Percentiles rank a stretch among this genome's conserved stretches.
phyloP scores from a whole-genome alignment of 2,888 invertebrate species.

The Apeira syringaria region DNA sequence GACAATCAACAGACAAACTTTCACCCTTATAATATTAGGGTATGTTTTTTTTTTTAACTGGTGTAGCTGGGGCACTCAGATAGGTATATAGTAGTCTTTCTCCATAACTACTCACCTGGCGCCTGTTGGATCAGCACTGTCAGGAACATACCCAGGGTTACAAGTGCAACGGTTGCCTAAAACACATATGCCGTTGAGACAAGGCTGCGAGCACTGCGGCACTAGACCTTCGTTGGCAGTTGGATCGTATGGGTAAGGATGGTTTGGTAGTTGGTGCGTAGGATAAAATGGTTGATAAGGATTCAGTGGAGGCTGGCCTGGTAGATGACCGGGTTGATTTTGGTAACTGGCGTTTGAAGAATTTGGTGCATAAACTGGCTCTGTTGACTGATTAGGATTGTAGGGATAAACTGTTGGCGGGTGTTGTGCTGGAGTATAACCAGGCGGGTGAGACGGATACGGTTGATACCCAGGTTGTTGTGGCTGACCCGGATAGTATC shows the following conservation, averaged over 20 bases:
- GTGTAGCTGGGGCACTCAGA: too few relatives aligned
- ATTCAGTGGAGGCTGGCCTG: conserved; percentile 1
- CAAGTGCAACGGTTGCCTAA: conserved; percentile 80
- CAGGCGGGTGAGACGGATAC: conserved; percentile 4
- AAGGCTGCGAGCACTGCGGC: conserved; percentile 83
- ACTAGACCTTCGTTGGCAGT: conserved; percentile 26
- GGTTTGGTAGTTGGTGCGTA: conserved; percentile 22
- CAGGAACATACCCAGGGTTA: conserved; percentile 74
- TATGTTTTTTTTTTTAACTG: too few relatives aligned
- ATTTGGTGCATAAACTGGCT: conserved; percentile 20
- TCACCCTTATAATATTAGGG: too few relatives aligned
- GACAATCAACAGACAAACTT: too few relatives aligned
- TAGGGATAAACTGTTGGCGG: not conserved
- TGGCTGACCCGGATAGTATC: conserved; percentile 17
- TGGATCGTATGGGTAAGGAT: conserved; percentile 20
- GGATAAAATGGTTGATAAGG: conserved; percentile 19
- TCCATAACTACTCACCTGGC: conserved; percentile 45
- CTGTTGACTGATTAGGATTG: conserved; percentile 16
- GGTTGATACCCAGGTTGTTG: not conserved
- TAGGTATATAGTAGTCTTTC: not conserved
- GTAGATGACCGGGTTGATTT: conserved; percentile 9
- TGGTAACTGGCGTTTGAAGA: conserved; percentile 12
- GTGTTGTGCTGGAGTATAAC: not conserved
- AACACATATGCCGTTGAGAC: conserved; percentile 87
- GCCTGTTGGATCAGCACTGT: conserved; percentile 55